Conservation (phyloP, 2,113 vertebrate species). For the Heteronetta atricapilla region DNA sequence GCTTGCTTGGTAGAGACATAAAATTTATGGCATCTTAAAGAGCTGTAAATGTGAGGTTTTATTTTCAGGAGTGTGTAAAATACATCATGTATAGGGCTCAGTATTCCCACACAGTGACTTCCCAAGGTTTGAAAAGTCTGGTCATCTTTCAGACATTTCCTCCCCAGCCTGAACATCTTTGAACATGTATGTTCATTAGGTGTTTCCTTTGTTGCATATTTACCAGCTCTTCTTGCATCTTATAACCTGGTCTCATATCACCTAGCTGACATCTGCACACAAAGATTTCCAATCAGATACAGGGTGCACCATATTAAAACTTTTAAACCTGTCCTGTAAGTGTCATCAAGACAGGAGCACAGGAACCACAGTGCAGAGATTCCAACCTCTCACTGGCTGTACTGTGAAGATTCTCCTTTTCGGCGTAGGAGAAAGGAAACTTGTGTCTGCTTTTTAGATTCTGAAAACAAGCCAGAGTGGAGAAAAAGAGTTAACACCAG, state of each 20-base stretch:
- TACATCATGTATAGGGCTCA: constrained; percentile 54
- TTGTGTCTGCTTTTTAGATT: constrained; percentile 86
- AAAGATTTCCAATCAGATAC: constrained; percentile 45
- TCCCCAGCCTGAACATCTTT: constrained; percentile 58
- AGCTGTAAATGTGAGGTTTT: constrained; percentile 61
- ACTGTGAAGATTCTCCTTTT: constrained; percentile 82
- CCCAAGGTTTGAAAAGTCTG: constrained; percentile 66
- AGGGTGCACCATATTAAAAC: constrained; percentile 78
- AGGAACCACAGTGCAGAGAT: constrained; percentile 81
- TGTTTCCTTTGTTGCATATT: constrained; percentile 53
- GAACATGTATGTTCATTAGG: constrained; percentile 17
- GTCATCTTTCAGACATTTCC: constrained; percentile 49
- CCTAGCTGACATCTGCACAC: constrained; percentile 67
- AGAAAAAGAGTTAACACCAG: constrained; percentile 86
- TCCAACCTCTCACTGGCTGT: constrained; percentile 84
- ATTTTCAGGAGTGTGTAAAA: constrained; percentile 61
- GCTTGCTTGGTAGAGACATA: constrained; percentile 58
- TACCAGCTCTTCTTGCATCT: constrained; percentile 62
- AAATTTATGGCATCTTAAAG: constrained; percentile 42
- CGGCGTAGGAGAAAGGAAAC: constrained; percentile 84
- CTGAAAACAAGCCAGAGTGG: constrained; percentile 84
- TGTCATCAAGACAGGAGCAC: constrained; percentile 83
- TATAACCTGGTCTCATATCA: constrained; percentile 46
- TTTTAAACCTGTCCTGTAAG: constrained; percentile 77
- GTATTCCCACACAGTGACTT: constrained; percentile 60